These are phyloP conservation scores for Gorsachius magnificus DNA, from an alignment of 2,797 vertebrate genomes.

Conservation along the genomic window DNA sequence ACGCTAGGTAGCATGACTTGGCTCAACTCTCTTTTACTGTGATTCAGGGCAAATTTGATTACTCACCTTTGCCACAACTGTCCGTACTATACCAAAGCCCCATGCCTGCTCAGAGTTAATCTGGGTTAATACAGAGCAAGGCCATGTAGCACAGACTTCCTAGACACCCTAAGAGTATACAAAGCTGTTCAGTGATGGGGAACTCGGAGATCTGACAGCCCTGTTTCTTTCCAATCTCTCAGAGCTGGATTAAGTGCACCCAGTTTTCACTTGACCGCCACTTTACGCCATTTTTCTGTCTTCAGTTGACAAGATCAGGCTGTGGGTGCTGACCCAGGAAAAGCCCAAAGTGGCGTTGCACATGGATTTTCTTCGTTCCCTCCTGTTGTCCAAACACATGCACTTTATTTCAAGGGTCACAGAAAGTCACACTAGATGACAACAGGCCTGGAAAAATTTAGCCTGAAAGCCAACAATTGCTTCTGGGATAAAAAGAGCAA, in stretches of 20 bases:
- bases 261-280: neutral
- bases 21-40: neutral
- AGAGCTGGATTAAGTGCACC: neutral
- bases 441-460: neutral
- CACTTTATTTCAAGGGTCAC: neutral
- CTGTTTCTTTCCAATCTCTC: neutral
- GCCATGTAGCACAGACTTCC: neutral
- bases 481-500: neutral
- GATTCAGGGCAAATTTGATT: neutral
- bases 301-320: neutral
- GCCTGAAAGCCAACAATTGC: neutral
- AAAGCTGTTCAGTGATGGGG: neutral
- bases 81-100: accelerated
- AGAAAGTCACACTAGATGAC: neutral
- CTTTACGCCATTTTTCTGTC: neutral
- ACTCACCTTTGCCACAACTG: neutral
- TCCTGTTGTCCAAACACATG: neutral
- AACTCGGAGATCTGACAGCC: neutral
- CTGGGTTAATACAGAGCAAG: neutral
- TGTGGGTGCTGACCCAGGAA: neutral
- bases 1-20: neutral
- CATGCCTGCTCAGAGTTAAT: neutral
- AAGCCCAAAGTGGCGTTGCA: neutral
- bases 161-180: neutral
- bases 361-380: neutral